These are phyloP conservation scores for Mactromeris polynyma DNA, from an alignment of 2,888 invertebrate species.

Conservation along the genomic window DNA sequence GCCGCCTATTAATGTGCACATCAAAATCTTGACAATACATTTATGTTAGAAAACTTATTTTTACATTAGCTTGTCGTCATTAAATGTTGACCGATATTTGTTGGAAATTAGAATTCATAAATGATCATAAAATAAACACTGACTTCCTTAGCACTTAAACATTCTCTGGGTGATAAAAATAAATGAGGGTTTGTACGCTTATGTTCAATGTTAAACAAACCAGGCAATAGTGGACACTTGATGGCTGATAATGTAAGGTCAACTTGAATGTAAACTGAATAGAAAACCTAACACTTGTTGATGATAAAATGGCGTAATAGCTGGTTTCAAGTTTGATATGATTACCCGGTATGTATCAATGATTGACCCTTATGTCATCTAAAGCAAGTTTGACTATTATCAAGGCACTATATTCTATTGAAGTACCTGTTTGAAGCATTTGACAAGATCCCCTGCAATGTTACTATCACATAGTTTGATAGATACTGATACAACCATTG, in stretches of 20 bases:
- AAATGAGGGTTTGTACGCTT: neutral
- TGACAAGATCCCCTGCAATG: constrained; percentile 6
- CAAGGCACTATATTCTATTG: neutral
- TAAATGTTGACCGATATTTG: neutral
- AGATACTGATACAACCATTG: neutral
- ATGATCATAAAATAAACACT: neutral
- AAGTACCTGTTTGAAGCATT: neutral
- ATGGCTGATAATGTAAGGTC: constrained; percentile 9
- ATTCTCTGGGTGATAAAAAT: constrained; percentile 16
- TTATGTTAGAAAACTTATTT: neutral
- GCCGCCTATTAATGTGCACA: neutral
- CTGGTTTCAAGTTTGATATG: neutral
- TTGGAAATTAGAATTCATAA: neutral
- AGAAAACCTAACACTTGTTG: neutral
- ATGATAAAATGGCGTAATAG: neutral
- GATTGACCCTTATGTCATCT: neutral
- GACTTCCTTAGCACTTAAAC: neutral
- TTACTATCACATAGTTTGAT: constrained; percentile 15
- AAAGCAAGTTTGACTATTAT: neutral
- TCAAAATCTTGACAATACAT: neutral
- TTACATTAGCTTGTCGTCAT: neutral
- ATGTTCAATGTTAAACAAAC: neutral
- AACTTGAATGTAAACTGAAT: neutral
- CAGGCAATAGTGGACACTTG: constrained; percentile 3
- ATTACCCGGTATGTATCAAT: constrained; percentile 10